Base-by-base conservation (phyloP, 1,140 invertebrate species). In the Meteorus sp. region DNA sequence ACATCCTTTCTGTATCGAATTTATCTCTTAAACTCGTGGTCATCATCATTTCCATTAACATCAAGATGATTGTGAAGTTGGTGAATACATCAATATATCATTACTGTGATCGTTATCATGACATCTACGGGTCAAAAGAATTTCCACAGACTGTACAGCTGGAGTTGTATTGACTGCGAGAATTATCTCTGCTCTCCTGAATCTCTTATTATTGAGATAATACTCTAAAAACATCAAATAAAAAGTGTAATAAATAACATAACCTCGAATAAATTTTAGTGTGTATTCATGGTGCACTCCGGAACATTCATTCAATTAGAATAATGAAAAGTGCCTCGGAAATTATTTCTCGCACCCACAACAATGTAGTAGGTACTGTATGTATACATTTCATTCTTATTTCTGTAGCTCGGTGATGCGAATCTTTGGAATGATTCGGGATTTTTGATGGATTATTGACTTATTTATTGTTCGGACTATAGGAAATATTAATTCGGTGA, bases 131-230 rank as follows among this genome's bases (percentile, higher is more conserved):
- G 44, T 44, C 54, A 59, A 60, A 62, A 61, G 33, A 52, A 61
- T 31, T 59, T 51, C 43, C 8, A 60, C 35, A 20, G 67, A 70
- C 64, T 66, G 61, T 69, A 69, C 67, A 52, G 57, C 56, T 61
- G 62, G 43, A 56, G 62, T 72, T 71, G 59, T 72, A 73, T 72
- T 72, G 69, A 72, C 71, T 55, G 56, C 52, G 56, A 44, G 25
- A 51, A 11, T 48, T 35, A 3, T 31, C 25, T 15, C 22, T 17
- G 17, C 3, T 22, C n/a, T n/a, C n/a, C n/a, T n/a, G n/a, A n/a
- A n/a, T n/a, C n/a, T n/a, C n/a, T n/a, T n/a, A n/a, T n/a, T n/a
- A n/a, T n/a, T n/a, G n/a, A n/a, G n/a, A n/a, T n/a, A n/a, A n/a
- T n/a, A n/a, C n/a, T n/a, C n/a, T n/a, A n/a, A n/a, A n/a, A n/a